Evolutionary conservation across 2,797 vertebrate species (phyloP).

Genomic region (Poeciliopsis gracilis): DNA sequence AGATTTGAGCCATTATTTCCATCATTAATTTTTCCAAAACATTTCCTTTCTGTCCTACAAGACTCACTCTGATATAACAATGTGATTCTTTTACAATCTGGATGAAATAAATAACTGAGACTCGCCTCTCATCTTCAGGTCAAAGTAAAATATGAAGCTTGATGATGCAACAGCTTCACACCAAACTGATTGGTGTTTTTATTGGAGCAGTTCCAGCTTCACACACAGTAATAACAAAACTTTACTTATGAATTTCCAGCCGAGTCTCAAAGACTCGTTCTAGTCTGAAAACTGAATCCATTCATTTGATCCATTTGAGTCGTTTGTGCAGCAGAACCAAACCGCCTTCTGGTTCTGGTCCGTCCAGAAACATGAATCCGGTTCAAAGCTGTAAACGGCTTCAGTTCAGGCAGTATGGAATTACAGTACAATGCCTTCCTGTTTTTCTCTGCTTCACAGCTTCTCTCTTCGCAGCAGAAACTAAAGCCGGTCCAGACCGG

Average conservation of each 20-base stretch:
- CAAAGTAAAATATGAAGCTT: neutral
- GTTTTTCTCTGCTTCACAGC: neutral
- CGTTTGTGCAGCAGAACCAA: neutral
- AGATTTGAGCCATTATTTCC: neutral
- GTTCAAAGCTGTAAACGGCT: neutral
- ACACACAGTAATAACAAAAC: neutral
- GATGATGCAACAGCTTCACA: neutral
- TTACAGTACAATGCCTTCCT: neutral
- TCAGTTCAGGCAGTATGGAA: neutral
- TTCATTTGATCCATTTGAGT: neutral
- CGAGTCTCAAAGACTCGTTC: neutral
- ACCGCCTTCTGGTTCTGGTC: neutral
- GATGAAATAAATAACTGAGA: too few relatives aligned
- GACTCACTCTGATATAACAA: neutral
- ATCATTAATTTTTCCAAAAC: neutral
- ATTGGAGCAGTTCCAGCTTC: neutral
- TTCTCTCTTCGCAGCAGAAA: neutral
- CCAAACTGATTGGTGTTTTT: neutral
- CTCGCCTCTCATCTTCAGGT: neutral
- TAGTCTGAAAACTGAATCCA: neutral
- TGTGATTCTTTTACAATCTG: neutral
- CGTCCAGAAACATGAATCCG: neutral
- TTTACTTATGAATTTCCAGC: neutral
- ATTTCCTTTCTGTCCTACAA: neutral
- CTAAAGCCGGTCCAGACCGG: neutral